Percentiles rank a stretch among this genome's conserved stretches.
Conservation (phyloP, 2,888 invertebrate genomes). For the Scaeva pyrastri region DNA sequence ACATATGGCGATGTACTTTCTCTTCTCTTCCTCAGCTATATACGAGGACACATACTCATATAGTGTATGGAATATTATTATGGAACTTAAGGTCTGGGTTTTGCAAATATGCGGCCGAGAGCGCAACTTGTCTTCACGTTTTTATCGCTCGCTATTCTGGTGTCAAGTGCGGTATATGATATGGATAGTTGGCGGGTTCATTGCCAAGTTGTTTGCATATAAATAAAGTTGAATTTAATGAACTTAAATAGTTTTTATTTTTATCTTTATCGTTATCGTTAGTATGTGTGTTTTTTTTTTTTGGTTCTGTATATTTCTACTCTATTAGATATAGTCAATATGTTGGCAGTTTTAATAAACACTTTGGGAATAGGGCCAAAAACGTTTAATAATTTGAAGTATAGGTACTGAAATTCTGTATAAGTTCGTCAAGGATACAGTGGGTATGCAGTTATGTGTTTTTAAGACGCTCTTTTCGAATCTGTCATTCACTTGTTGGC, state of each 20-base stretch:
- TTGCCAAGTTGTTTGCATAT: conserved; percentile 75
- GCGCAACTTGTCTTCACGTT: conserved; percentile 65
- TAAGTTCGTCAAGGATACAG: too few relatives aligned
- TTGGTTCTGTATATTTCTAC: not conserved
- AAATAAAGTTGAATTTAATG: conserved; percentile 68
- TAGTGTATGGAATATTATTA: not conserved
- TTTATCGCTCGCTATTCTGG: conserved; percentile 67
- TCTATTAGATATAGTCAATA: not conserved
- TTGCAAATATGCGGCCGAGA: conserved; percentile 31
- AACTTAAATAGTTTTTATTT: conserved; percentile 63
- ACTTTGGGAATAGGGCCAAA: not conserved
- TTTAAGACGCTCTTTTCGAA: too few relatives aligned
- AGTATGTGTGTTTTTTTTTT: not conserved
- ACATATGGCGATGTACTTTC: not conserved
- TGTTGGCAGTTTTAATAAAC: not conserved
- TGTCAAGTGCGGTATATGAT: conserved; percentile 51
- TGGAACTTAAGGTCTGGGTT: conserved; percentile 55
- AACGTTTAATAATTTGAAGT: too few relatives aligned
- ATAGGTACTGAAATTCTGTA: too few relatives aligned
- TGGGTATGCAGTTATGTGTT: too few relatives aligned
- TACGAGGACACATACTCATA: too few relatives aligned
- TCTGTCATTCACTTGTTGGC: too few relatives aligned
- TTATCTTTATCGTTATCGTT: not conserved
- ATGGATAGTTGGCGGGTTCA: conserved; percentile 62
- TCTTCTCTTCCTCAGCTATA: not conserved